Percentiles rank a stretch among this genome's conserved stretches.
Conservation (phyloP, 2,113 vertebrate species). For the Hassar affinis region DNA sequence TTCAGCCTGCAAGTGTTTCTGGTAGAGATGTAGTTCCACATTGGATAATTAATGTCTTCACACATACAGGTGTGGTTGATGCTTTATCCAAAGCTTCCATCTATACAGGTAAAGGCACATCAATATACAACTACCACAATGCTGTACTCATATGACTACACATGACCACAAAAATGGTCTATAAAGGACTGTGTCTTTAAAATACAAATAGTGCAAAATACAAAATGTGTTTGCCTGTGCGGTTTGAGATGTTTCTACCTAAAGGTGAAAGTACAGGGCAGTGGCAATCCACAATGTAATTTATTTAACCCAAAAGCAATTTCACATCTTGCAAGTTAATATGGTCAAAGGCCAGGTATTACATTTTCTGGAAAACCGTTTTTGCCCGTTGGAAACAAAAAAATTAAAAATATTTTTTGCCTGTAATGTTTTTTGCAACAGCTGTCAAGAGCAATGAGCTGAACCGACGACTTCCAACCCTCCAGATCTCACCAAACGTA, state of each 20-base stretch:
- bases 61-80: neutral
- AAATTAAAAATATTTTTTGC: neutral
- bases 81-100: neutral
- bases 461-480: no score
- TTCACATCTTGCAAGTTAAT: neutral
- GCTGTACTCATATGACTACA: neutral
- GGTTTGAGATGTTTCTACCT: neutral
- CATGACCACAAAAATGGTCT: neutral
- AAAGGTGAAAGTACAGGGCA: neutral
- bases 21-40: neutral
- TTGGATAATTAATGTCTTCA: neutral
- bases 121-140: neutral
- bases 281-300: neutral
- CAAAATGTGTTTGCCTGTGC: neutral
- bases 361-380: neutral
- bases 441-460: neutral
- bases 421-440: neutral
- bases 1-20: neutral
- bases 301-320: neutral
- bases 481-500: neutral
- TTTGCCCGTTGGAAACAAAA: neutral
- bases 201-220: neutral
- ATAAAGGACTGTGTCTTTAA: neutral
- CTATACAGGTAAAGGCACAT: neutral
- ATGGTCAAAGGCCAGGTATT: neutral